Percentiles rank a stretch among this genome's conserved stretches.
phyloP scores from a whole-genome alignment of 2,797 vertebrate genomes.

The Octomys mimax region DNA sequence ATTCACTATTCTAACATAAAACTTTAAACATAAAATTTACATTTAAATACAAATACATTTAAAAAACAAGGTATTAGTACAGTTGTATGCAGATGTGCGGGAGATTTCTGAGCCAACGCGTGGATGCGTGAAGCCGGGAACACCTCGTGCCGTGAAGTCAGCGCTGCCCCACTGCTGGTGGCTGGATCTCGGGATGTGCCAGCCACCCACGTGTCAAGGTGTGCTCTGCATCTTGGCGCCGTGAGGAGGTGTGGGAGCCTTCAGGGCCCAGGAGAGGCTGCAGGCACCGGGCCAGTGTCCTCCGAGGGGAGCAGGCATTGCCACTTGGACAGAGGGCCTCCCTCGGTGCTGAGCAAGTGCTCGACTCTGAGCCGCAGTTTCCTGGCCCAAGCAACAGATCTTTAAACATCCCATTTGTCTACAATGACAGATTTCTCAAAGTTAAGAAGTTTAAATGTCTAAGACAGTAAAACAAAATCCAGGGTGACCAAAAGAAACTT shows the following conservation, averaged over 20 bases:
- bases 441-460: slow-evolving; percentile 39
- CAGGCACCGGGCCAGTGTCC: not conserved
- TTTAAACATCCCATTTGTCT: not conserved
- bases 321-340: not conserved
- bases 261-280: not conserved
- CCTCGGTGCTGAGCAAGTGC: not conserved
- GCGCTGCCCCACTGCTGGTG: not conserved
- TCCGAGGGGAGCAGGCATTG: too few relatives aligned
- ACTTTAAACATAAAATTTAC: slow-evolving; percentile 35
- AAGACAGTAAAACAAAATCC: slow-evolving; percentile 38
- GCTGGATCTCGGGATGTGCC: rapidly evolving
- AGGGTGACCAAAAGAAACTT: slow-evolving; percentile 15
- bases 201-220: not conserved
- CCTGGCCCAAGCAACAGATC: not conserved
- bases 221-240: not conserved
- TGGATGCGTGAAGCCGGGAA: not conserved
- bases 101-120: not conserved
- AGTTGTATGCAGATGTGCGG: not conserved
- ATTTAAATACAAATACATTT: not conserved
- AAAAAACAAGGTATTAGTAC: not conserved
- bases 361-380: not conserved
- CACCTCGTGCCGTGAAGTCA: not conserved
- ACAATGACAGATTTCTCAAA: slow-evolving; percentile 37
- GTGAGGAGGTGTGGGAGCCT: too few relatives aligned
- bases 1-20: not conserved